Base-by-base conservation (phyloP, 2,797 vertebrate species). In the Enteromius afrohamiltoni region DNA sequence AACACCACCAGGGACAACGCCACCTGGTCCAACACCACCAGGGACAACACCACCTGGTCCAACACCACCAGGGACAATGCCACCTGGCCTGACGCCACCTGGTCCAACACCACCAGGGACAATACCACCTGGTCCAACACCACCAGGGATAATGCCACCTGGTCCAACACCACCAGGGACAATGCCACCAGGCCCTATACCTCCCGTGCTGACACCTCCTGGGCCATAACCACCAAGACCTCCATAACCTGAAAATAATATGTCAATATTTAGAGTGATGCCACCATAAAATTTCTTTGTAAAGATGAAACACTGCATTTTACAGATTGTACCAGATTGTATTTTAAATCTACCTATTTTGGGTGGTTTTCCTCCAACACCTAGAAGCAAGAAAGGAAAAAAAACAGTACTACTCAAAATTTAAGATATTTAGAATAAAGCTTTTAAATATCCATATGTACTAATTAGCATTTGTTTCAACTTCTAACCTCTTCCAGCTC, bases 121-220 rank as follows among this genome's bases (percentile, higher is more conserved):
- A 23, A 73, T 9, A 0, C 70, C 45, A 19, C 71, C 71, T 47
- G 45, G 85, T 17, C 85, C 85, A 82, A 86, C 73, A 62, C 89
- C 89, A 51, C 90, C 91, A 2, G 79, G 83, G 49, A 84, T 84
- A 23, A 42, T 9, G 13, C 91, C 90, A 69, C 80, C 88, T 76
- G 55, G 16, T 49, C 84, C 86, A 31, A 77, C 3, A 0, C 70
- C 45, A 19, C 71, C 71, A 51, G 71, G 70, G 7, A 26, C n/a
- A 37, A 75, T 1, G 3, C 77, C 84, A 31, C 85, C 88, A 45
- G 87, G 84, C 21, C 86, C 86, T 79, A 86, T 67, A 69, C 89
- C 90, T 31, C 90, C 91, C 3, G 76, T 83, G 64, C 87, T 85
- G 3, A 68, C n/a, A 21, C 91, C 90, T 74, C 83, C 88, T 79